These are phyloP conservation scores for Alligator mississippiensis DNA, from an alignment of 2,113 vertebrate genomes.

Conservation along the genomic window DNA sequence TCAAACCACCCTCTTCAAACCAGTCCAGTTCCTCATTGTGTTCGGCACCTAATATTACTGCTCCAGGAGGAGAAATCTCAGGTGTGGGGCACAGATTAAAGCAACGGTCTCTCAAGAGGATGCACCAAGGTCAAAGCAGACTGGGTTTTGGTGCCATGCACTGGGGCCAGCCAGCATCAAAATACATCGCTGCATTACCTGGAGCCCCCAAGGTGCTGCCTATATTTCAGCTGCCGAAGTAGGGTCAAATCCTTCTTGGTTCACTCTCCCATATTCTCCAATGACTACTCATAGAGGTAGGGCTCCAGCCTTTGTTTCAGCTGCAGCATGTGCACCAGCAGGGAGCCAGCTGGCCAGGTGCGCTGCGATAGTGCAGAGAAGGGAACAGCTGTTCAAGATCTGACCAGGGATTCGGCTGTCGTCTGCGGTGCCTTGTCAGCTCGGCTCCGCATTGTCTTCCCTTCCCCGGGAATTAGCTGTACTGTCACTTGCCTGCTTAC, in stretches of 20 bases:
- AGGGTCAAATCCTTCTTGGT: not conserved
- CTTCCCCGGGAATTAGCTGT: not conserved
- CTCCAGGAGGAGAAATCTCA: not conserved
- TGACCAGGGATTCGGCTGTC: rapidly evolving
- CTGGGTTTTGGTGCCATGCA: rapidly evolving
- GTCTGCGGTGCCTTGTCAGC: not conserved
- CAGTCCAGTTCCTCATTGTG: not conserved
- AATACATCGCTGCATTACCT: not conserved
- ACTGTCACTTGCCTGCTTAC: not conserved
- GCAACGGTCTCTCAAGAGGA: not conserved
- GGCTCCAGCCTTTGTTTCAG: too few relatives aligned
- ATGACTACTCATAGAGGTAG: not conserved
- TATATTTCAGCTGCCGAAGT: not conserved
- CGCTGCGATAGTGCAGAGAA: not conserved
- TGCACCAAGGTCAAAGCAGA: not conserved
- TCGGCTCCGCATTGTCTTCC: not conserved
- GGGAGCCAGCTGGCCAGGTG: not conserved
- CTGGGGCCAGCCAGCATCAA: not conserved
- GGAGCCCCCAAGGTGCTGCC: not conserved
- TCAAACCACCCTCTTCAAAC: not conserved
- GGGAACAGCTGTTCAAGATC: not conserved
- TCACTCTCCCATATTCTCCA: not conserved
- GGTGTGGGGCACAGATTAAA: not conserved
- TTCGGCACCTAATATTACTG: too few relatives aligned
- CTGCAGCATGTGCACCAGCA: not conserved